Percentiles rank a stretch among this genome's conserved stretches.
Conservation (phyloP, 2,113 vertebrate genomes). For the Scomber japonicus region DNA sequence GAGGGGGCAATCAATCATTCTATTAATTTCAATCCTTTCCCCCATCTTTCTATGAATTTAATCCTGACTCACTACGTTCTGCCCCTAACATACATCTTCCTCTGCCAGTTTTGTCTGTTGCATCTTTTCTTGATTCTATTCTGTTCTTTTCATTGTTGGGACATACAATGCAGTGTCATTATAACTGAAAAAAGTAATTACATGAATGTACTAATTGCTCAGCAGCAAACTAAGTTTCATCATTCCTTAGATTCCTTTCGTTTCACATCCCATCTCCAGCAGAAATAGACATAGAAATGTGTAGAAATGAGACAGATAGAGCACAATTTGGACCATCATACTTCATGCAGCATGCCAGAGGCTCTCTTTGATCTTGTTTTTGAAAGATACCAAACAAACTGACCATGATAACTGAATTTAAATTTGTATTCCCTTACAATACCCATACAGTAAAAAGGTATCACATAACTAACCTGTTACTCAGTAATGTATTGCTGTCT, state of each 20-base stretch:
- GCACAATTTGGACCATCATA: no score
- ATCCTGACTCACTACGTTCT: slow-evolving; percentile 46
- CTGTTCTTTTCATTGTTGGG: not conserved
- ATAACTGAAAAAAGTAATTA: not conserved
- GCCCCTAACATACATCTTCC: not conserved
- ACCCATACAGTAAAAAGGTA: no score
- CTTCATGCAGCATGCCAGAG: no score
- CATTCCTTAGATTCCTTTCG: not conserved
- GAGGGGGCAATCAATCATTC: slow-evolving; percentile 73
- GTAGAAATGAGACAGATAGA: no score
- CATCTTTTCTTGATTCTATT: not conserved
- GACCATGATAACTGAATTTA: no score
- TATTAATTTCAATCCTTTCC: slow-evolving; percentile 76
- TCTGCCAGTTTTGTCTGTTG: not conserved
- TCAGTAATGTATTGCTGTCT: no score
- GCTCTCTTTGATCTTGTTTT: no score
- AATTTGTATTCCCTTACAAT: no score
- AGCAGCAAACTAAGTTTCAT: not conserved
- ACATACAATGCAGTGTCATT: not conserved
- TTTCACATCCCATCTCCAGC: not conserved
- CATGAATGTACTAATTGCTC: not conserved
- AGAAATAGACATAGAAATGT: no score
- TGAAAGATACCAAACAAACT: no score
- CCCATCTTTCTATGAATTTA: slow-evolving; percentile 52
- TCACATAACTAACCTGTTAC: no score